Percentiles rank a stretch among this genome's conserved stretches.
These are phyloP conservation scores for Microcaecilia unicolor DNA, from an alignment of 2,797 vertebrate genomes.

Conservation along the genomic window DNA sequence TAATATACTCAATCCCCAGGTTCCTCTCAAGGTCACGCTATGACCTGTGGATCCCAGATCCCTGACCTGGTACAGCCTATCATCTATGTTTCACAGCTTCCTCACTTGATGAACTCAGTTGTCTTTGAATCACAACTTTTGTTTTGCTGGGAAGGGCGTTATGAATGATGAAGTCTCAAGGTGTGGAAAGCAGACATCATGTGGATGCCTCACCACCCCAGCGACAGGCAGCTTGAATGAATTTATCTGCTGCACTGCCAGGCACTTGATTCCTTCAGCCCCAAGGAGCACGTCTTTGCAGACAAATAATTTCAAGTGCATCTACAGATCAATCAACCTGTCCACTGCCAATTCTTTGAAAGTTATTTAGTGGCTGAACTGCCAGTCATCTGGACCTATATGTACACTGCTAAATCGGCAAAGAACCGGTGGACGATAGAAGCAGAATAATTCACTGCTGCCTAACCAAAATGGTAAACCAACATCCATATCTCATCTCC, in stretches of 20 bases:
- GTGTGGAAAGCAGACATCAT: background rate
- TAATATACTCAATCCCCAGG: no score
- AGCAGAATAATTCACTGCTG: constrained; percentile 19
- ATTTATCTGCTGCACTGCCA: constrained; percentile 27
- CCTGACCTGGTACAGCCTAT: no score
- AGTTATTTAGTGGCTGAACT: constrained; percentile 35
- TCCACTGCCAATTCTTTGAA: constrained; percentile 38
- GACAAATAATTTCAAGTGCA: constrained; percentile 38
- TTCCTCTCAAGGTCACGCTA: no score
- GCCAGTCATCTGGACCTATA: constrained; percentile 32
- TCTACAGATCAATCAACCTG: constrained; percentile 47
- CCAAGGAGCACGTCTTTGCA: constrained; percentile 27
- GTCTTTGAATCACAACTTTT: no score
- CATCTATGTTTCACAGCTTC: background rate
- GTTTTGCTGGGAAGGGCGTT: constrained; percentile 3
- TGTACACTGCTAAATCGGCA: constrained; percentile 14
- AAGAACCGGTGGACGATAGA: constrained; percentile 5
- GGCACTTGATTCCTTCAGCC: constrained; percentile 32
- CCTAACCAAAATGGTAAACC: constrained; percentile 18
- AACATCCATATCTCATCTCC: constrained; percentile 6
- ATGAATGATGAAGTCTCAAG: constrained; percentile 11
- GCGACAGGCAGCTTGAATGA: constrained; percentile 21
- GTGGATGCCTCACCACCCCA: background rate
- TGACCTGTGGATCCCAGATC: no score
- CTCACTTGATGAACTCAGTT: background rate